Evolutionary conservation across 2,113 vertebrate species (phyloP).

Genomic region (Buteo buteo): DNA sequence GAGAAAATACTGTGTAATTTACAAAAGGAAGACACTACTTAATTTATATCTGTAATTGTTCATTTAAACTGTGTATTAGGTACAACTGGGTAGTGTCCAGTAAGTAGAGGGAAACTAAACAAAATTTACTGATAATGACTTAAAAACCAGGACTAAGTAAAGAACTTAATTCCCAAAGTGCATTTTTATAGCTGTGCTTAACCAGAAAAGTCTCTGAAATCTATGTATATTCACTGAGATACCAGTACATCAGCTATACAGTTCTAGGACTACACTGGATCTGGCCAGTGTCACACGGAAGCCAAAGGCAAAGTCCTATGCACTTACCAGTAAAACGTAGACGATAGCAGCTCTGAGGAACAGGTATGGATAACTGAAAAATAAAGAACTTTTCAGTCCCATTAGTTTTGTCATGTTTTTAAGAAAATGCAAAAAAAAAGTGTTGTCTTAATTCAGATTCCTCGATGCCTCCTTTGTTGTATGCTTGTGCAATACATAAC

Average conservation of each 20-base stretch:
- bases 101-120: not conserved
- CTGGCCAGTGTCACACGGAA: not conserved
- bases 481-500: constrained; percentile 17
- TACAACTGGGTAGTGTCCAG: not conserved
- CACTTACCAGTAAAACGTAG: not conserved
- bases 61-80: not conserved
- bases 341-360: not conserved
- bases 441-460: constrained; percentile 33
- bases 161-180: not conserved
- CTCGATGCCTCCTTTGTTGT: constrained; percentile 38
- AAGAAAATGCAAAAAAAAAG: not conserved
- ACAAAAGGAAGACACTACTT: not conserved
- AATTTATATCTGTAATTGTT: not conserved
- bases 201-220: not conserved
- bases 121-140: not conserved
- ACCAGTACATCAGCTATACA: not conserved
- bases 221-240: not conserved
- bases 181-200: not conserved
- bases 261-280: not conserved
- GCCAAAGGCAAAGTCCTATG: not conserved
- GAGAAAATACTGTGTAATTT: not conserved
- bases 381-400: constrained; percentile 6
- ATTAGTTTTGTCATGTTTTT: constrained; percentile 27
- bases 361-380: not conserved
- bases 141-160: not conserved